Conservation (phyloP, 2,113 vertebrate species). For the Xiphorhynchus elegans region DNA sequence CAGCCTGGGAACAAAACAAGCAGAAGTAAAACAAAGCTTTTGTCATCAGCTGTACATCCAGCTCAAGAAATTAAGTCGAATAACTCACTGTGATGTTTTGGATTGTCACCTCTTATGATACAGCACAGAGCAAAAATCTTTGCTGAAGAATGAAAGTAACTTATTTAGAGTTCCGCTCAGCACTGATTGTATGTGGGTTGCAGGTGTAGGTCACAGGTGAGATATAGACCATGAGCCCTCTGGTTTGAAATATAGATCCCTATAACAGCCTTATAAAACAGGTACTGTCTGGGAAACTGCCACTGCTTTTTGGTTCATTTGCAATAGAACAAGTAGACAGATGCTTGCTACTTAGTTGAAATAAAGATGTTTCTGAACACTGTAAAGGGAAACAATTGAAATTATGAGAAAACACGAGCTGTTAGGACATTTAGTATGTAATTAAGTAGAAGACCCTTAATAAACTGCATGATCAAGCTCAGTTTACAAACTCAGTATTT, state of each 20-base stretch:
- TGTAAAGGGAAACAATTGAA: neutral
- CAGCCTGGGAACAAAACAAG: neutral
- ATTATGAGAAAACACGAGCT: neutral
- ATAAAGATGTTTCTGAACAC: neutral
- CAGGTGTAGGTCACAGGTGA: constrained; percentile 21
- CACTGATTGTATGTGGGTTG: neutral
- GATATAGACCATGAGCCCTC: neutral
- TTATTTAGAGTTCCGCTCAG: neutral
- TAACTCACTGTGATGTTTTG: neutral
- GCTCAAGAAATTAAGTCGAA: neutral
- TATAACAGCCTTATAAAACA: neutral
- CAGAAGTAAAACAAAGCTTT: neutral
- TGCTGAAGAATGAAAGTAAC: neutral
- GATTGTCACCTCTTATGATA: neutral
- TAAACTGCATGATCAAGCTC: neutral
- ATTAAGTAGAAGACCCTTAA: neutral
- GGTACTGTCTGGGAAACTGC: neutral
- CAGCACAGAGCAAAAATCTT: neutral
- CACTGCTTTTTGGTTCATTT: neutral
- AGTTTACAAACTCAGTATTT: neutral
- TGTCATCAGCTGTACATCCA: neutral
- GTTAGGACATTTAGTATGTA: neutral
- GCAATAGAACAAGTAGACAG: neutral
- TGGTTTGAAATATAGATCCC: constrained; percentile 7
- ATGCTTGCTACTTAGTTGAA: neutral